Conservation (phyloP, 2,797 vertebrate genomes). For the Caiman crocodilus region DNA sequence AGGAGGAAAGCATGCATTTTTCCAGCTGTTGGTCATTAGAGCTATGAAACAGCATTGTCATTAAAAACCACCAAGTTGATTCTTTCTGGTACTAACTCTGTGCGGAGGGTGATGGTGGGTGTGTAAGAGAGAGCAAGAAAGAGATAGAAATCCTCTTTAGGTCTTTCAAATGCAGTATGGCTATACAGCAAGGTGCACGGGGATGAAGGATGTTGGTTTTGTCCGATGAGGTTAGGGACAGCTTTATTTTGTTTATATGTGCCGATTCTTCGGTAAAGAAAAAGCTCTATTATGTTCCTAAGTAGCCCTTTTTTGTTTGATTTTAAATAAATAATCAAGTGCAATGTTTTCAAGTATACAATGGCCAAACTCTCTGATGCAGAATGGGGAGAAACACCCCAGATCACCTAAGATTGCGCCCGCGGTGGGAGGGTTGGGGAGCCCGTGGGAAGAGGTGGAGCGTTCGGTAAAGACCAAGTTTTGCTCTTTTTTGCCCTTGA, state of each 20-base stretch:
- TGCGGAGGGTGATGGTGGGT: background rate
- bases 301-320: background rate
- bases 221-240: too few species aligned
- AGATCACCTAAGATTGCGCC: background rate
- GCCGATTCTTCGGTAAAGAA: background rate
- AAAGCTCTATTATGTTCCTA: background rate
- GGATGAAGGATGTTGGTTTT: background rate
- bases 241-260: background rate
- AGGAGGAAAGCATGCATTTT: slow-evolving; percentile 41
- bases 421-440: background rate
- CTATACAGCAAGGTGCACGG: background rate
- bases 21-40: slow-evolving; percentile 47
- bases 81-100: background rate
- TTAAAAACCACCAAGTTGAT: slow-evolving; percentile 42
- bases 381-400: accelerated
- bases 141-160: background rate
- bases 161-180: background rate
- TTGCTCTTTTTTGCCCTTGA: background rate
- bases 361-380: background rate
- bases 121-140: accelerated
- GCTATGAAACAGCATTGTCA: slow-evolving; percentile 40
- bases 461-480: background rate
- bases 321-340: background rate
- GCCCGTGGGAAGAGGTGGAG: accelerated
- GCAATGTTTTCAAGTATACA: background rate